Base-by-base conservation (phyloP, 2,888 invertebrate genomes). In the Clitarchus hookeri region DNA sequence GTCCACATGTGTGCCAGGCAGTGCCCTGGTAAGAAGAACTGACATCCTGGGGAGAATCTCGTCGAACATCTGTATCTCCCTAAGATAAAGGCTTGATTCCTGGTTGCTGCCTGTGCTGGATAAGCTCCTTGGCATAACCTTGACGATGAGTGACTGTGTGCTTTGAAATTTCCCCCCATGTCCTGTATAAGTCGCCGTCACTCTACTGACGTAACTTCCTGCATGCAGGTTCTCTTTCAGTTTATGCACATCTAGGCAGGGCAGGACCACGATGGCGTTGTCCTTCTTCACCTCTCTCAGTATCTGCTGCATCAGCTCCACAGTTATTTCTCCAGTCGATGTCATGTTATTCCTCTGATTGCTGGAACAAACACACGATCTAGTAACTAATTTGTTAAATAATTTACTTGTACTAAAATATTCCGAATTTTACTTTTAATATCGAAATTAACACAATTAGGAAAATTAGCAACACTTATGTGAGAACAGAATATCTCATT, bases 31-130 rank as follows among this genome's bases (percentile, higher is more conserved):
- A 9, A 65, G 23, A 6, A 65, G 65, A 8, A 19, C n/a, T 23
- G 65, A 65, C 65, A 65, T 65, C n/a, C 65, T 19, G 65, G 65
- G 65, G n/a, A 65, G 65, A 65, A 65, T 65, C 65, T 65, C 23
- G 65, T 65, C n/a, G 65, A 65, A 65, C 65, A 65, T 65, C n/a
- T 65, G 65, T 65, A 65, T 65, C 65, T 65, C 65, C n/a, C 23
- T 65, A 19, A n/a, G 11, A 23, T 11, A 65, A 65, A 65, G 0
- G n/a, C 3, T 65, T 11, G 8, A n/a, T n/a, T 65, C 13, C 6
- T 65, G 65, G 8, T 8, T 19, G 8, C 11, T 65, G 65, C 16
- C n/a, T 65, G 1, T 6, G 16, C 8, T 65, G 19, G n/a, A 13
- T 11, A 11, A 11, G 65, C 3, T 65, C 8, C 16, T 16, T 8